phyloP scores from a whole-genome alignment of 2,797 vertebrate species.

The Rhinogobio ventralis region DNA sequence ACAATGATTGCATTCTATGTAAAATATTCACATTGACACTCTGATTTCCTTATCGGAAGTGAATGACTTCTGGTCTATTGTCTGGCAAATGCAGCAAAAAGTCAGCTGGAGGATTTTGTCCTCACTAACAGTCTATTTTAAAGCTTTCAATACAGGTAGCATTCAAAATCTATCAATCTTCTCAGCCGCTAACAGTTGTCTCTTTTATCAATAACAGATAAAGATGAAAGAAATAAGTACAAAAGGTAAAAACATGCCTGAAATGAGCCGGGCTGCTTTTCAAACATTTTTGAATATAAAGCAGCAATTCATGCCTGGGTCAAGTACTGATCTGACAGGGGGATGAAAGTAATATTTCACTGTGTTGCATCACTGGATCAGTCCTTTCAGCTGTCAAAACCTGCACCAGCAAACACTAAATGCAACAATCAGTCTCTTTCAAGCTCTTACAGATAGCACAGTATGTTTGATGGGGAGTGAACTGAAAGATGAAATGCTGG shows the following conservation, averaged over 20 bases:
- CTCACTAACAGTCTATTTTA: not conserved
- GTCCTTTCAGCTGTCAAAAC: slow-evolving; percentile 52
- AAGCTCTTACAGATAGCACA: slow-evolving; percentile 67
- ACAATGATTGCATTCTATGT: not conserved
- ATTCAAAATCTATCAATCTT: not conserved
- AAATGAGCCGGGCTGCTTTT: slow-evolving; percentile 44
- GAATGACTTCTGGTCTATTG: not conserved
- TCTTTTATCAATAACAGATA: slow-evolving; percentile 27
- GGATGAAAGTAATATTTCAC: slow-evolving; percentile 65
- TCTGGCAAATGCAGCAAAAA: not conserved
- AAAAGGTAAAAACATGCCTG: slow-evolving; percentile 31
- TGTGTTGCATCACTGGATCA: slow-evolving; percentile 73
- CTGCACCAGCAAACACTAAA: slow-evolving; percentile 68
- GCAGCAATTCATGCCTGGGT: slow-evolving; percentile 51
- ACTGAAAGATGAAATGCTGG: slow-evolving; percentile 40
- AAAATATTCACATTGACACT: not conserved
- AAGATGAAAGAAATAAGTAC: slow-evolving; percentile 39
- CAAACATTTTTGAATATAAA: slow-evolving; percentile 51
- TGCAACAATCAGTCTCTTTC: slow-evolving; percentile 67
- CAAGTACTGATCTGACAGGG: not conserved
- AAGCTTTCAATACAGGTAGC: slow-evolving; percentile 9
- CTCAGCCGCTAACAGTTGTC: not conserved
- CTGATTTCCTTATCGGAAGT: not conserved
- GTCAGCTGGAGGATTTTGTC: not conserved
- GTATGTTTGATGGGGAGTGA: slow-evolving; percentile 66